A percentile compares a stretch with the other conserved stretches of the same genome.
These are phyloP conservation scores for Drosophila bocqueti DNA, from an alignment of 1,140 invertebrate genomes.

Conservation along the genomic window DNA sequence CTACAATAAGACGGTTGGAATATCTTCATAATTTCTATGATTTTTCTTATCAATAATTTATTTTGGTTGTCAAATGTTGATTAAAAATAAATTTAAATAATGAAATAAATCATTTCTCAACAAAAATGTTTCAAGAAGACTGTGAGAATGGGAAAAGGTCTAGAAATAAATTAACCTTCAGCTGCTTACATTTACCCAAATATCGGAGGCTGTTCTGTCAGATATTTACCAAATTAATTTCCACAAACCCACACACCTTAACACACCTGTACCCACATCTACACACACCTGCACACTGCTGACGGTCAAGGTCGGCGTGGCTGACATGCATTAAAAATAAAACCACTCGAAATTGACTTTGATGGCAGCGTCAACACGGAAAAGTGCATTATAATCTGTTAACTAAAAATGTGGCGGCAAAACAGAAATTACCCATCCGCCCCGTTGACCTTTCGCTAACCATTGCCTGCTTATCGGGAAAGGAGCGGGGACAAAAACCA, in stretches of 20 bases:
- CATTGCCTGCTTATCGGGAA: constrained; percentile 22
- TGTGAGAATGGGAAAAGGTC: background rate
- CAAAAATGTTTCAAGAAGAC: background rate
- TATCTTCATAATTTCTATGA: too few species aligned
- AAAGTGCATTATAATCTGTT: constrained; percentile 28
- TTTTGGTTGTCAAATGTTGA: too few species aligned
- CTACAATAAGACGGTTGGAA: too few species aligned
- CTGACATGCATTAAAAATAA: constrained; percentile 54
- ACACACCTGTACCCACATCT: background rate
- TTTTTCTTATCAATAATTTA: too few species aligned
- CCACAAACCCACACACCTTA: background rate
- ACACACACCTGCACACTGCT: constrained; percentile 3
- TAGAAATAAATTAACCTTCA: constrained; percentile 19
- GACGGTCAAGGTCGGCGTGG: constrained; percentile 39
- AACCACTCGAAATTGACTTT: constrained; percentile 56
- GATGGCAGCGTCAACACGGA: constrained; percentile 34
- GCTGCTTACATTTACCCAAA: background rate
- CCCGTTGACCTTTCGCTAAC: constrained; percentile 22
- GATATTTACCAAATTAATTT: constrained; percentile 49
- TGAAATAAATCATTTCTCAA: background rate
- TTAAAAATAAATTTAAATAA: too few species aligned
- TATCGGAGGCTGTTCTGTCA: background rate
- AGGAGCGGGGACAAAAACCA: background rate
- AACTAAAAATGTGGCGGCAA: background rate
- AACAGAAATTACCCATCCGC: constrained; percentile 7